Conservation (phyloP, 2,797 vertebrate genomes). For the Acrossocheilus wenchowensis region DNA sequence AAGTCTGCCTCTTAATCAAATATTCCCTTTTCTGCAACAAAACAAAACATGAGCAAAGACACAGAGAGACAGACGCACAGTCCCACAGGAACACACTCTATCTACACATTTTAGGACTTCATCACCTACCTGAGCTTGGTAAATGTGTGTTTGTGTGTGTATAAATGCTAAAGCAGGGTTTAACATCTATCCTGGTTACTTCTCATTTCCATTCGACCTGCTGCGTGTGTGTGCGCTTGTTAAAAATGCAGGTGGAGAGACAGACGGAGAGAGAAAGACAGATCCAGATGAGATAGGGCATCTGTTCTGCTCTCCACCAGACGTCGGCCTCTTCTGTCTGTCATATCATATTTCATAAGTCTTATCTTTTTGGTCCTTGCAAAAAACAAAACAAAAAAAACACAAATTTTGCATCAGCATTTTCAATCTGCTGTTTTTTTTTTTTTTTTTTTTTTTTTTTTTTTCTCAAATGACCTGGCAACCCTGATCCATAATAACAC, state of each 20-base stretch:
- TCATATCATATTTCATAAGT: slow-evolving; percentile 23
- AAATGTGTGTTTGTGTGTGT: slow-evolving; percentile 5
- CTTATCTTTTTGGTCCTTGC: no score
- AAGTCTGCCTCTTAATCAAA: slow-evolving; percentile 39
- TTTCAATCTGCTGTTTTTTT: no score
- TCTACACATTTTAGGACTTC: neutral
- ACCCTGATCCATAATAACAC: neutral
- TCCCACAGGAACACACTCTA: neutral
- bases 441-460: no score
- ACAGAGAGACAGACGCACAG: neutral
- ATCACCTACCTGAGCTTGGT: neutral
- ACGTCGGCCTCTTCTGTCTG: slow-evolving; percentile 15
- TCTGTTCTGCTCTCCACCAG: slow-evolving; percentile 30
- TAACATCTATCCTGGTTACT: neutral
- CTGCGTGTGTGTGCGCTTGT: neutral
- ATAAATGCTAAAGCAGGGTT: neutral
- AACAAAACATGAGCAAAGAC: slow-evolving; percentile 11
- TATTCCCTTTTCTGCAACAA: slow-evolving; percentile 41
- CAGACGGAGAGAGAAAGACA: slow-evolving; percentile 27
- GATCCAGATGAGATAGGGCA: slow-evolving; percentile 33
- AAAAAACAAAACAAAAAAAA: no score
- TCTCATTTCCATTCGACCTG: slow-evolving; percentile 16
- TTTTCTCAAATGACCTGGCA: neutral
- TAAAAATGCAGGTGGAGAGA: slow-evolving; percentile 31
- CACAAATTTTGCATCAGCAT: no score